Evolutionary conservation across 2,113 vertebrate genomes (phyloP), one percentile per base, ranked within the genome.

Genomic region (Morone saxatilis): DNA sequence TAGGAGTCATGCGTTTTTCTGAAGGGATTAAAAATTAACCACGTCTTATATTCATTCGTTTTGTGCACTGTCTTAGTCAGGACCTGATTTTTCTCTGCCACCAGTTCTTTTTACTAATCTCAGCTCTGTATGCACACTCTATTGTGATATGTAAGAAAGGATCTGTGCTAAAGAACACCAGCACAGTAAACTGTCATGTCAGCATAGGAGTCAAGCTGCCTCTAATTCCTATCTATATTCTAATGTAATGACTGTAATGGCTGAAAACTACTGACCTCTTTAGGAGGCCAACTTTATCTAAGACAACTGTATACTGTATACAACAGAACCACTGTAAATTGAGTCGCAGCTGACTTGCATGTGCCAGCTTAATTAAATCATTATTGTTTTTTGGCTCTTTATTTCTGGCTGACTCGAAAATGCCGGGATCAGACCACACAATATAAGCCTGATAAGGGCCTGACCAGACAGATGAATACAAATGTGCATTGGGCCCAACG

Each of bases 1-100:
- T 22, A 36, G 16, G 36, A 47, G 7, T 25, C 22, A 51, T 45
- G 25, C 5, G 7, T 54, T 12, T 22, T 0, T 20, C 0, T 12
- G 40, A 65, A 17, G 20, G 20, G 38, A 74, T 82, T 57, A 78
- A 65, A 62, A 22, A 47, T 38, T 1, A 36, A 59, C 9, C 31
- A 12, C 69, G n/a, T 69, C 59, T 60, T 53, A 8, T 40, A 11
- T 19, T 69, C 0, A 0, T 78, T 51, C 50, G 19, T 57, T 45
- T 62, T n/a, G 57, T n/a, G 12, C 50, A 25, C 17, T 41, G 17
- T 25, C 17, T 41, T 11, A 19, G 50, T 11, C 22, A 16, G 51
- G 36, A 69, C n/a, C 48, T 13, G 70, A 57, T 79, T 75, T 70
- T 25, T 59, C 6, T 60, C 40, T 4, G 10, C 19, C 53, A 10